These are phyloP conservation scores for Nannoperca obscura DNA, from an alignment of 2,797 vertebrate genomes.

Conservation along the genomic window DNA sequence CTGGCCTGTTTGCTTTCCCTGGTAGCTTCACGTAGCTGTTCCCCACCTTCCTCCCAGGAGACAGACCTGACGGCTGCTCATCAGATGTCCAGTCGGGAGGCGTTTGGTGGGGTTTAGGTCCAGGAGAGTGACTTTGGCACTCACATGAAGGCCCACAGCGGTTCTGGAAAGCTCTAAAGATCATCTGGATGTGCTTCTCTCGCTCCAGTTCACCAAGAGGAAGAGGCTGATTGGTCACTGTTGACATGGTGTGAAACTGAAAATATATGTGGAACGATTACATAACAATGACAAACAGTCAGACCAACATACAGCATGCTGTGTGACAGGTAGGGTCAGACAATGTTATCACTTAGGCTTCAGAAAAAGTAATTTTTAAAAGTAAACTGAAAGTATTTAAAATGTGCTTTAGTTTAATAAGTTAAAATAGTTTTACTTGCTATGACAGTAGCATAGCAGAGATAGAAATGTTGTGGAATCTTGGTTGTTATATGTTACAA, in stretches of 20 bases:
- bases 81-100: conserved; percentile 30
- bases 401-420: not conserved
- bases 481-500: not conserved
- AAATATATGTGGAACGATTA: conserved; percentile 9
- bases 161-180: conserved; percentile 77
- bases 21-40: conserved; percentile 8
- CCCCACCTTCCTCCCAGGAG: conserved; percentile 32
- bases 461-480: not conserved
- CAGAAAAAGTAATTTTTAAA: not conserved
- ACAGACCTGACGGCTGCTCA: conserved; percentile 23
- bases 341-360: too few relatives aligned
- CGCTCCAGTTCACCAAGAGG: conserved; percentile 83
- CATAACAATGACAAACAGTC: not conserved
- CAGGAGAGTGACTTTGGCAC: conserved; percentile 41
- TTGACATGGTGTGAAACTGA: conserved; percentile 76
- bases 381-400: not conserved
- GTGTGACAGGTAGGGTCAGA: not conserved
- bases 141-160: conserved; percentile 54
- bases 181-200: conserved; percentile 86
- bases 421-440: not conserved
- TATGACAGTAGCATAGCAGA: not conserved
- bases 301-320: not conserved
- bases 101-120: conserved; percentile 26
- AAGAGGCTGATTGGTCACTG: conserved; percentile 82
- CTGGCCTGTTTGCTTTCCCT: conserved; percentile 10